phyloP scores from a whole-genome alignment of 2,888 invertebrate genomes.

The Drosophila buzzatii region DNA sequence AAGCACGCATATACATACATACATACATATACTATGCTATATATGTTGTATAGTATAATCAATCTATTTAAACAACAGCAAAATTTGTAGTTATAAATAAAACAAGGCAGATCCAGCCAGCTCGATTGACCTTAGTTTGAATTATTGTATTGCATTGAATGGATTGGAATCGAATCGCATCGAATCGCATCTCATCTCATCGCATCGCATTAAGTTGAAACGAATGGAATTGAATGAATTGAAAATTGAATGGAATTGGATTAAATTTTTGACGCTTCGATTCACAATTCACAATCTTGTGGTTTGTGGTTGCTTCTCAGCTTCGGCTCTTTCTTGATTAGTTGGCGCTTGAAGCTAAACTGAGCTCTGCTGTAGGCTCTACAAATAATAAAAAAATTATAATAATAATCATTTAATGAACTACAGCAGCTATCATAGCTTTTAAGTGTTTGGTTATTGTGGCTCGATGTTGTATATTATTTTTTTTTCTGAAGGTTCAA shows the following conservation, averaged over 20 bases:
- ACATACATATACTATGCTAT: not conserved
- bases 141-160: conserved; percentile 62
- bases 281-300: conserved; percentile 31
- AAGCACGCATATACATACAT: conserved; percentile 19
- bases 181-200: conserved; percentile 25
- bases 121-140: conserved; percentile 65
- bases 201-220: conserved; percentile 31
- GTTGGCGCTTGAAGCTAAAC: not conserved
- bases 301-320: not conserved
- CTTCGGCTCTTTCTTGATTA: not conserved
- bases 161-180: conserved; percentile 27
- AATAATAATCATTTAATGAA: conserved; percentile 4
- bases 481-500: not conserved
- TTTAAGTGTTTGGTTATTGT: not conserved
- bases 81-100: conserved; percentile 51
- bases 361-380: not conserved
- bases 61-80: conserved; percentile 69
- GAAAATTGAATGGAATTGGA: conserved; percentile 18
- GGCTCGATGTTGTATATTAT: not conserved
- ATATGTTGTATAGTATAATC: conserved; percentile 55
- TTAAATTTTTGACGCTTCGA: conserved; percentile 30
- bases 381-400: not conserved
- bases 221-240: conserved; percentile 20
- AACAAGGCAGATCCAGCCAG: conserved; percentile 31
- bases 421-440: conserved; percentile 1